phyloP scores from a whole-genome alignment of 1,140 invertebrate genomes.

The Procambarus virginalis region DNA sequence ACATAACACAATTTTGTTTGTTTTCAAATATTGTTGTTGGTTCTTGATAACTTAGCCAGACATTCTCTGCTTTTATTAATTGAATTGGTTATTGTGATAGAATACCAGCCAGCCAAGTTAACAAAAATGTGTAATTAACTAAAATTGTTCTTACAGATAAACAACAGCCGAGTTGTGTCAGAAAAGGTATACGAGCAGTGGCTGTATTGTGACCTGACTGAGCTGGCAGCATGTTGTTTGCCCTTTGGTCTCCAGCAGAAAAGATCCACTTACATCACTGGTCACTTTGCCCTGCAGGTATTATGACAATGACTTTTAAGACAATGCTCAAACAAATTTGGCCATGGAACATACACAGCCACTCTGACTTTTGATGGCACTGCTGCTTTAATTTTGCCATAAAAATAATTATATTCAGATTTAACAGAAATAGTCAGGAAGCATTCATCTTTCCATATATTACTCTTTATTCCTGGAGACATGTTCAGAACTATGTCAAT shows the following conservation, averaged over 20 bases:
- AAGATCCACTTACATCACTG: background rate
- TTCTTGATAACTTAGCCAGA: background rate
- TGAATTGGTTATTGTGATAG: background rate
- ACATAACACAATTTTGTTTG: background rate
- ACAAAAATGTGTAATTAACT: background rate
- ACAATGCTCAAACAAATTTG: too few relatives aligned
- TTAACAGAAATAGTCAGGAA: too few relatives aligned
- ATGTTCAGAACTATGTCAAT: too few relatives aligned
- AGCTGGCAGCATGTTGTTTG: conserved; percentile 37
- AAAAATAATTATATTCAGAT: too few relatives aligned
- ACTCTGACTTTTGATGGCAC: too few relatives aligned
- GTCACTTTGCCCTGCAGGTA: background rate
- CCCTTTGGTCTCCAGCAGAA: conserved; percentile 22
- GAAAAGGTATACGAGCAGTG: conserved; percentile 46
- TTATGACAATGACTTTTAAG: too few relatives aligned
- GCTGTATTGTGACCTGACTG: conserved; percentile 46
- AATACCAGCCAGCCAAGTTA: background rate
- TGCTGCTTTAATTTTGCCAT: too few relatives aligned
- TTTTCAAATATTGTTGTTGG: background rate
- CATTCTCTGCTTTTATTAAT: too few relatives aligned
- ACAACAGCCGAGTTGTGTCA: background rate
- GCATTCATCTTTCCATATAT: too few relatives aligned
- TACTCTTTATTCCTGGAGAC: too few relatives aligned
- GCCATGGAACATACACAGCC: too few relatives aligned
- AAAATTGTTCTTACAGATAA: conserved; percentile 5